Evolutionary conservation across 2,113 vertebrate genomes (phyloP).

Genomic region (Marmota flaviventris): DNA sequence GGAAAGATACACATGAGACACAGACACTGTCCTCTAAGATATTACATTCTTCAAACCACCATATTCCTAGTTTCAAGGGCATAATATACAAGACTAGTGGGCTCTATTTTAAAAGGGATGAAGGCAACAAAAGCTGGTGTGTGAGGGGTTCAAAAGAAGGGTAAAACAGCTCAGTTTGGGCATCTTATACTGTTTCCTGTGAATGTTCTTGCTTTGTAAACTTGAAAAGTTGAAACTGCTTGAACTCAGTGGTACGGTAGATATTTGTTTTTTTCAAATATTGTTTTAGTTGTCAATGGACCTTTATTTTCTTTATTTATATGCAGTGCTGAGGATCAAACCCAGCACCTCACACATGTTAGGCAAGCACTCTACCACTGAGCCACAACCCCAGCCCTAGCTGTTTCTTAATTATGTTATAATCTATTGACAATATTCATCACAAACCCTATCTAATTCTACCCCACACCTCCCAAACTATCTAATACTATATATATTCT

Average conservation of each 20-base stretch:
- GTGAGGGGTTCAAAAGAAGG: constrained; percentile 26
- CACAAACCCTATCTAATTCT: background rate
- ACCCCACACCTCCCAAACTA: background rate
- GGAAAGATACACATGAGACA: constrained; percentile 57
- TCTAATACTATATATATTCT: background rate
- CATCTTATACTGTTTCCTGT: background rate
- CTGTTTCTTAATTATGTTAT: background rate
- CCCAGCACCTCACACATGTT: too few species aligned
- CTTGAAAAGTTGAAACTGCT: background rate
- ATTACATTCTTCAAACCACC: constrained; percentile 60
- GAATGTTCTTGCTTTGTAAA: background rate
- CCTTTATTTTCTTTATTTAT: too few species aligned
- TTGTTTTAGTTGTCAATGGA: too few species aligned
- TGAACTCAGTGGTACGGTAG: background rate
- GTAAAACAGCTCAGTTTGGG: background rate
- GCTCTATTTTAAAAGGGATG: constrained; percentile 49
- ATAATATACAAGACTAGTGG: constrained; percentile 38
- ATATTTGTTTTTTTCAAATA: too few species aligned
- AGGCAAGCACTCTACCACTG: too few species aligned
- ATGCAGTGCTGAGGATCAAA: too few species aligned
- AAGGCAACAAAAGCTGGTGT: constrained; percentile 6
- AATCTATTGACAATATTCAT: background rate
- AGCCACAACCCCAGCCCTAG: background rate
- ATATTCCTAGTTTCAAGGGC: background rate
- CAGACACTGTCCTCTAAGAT: constrained; percentile 60